These are phyloP conservation scores for Callimorpha dominula DNA, from an alignment of 2,888 invertebrate species.

Conservation along the genomic window DNA sequence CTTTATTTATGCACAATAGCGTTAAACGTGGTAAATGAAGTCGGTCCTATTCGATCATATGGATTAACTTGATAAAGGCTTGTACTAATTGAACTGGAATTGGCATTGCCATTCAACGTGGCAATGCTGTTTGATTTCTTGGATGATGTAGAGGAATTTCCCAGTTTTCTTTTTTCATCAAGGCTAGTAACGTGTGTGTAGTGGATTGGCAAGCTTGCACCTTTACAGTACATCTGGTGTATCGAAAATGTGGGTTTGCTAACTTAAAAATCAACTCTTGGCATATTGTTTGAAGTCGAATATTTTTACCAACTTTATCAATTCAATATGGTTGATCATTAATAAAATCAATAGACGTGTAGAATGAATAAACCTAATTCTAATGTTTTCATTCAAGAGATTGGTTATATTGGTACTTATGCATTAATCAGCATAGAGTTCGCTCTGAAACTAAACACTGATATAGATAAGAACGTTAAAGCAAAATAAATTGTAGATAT, in stretches of 20 bases:
- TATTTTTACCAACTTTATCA: too few species aligned
- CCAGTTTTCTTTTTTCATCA: too few species aligned
- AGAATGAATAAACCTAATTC: background rate
- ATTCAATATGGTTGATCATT: background rate
- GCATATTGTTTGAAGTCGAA: too few species aligned
- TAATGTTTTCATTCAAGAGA: too few species aligned
- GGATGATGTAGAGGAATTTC: too few species aligned
- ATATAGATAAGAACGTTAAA: background rate
- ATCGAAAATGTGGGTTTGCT: too few species aligned
- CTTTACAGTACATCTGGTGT: too few species aligned
- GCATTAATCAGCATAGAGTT: too few species aligned
- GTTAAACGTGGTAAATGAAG: background rate
- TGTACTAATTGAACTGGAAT: background rate
- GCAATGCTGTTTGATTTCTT: background rate
- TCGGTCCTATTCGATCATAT: background rate
- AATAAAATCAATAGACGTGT: background rate
- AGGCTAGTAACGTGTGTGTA: too few species aligned
- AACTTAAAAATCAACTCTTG: too few species aligned
- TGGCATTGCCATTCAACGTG: background rate
- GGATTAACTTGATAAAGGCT: background rate
- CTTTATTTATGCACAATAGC: constrained; percentile 2
- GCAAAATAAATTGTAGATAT: background rate
- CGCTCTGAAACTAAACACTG: background rate
- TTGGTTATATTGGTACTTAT: background rate
- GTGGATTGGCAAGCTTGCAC: too few species aligned